Evolutionary conservation across 1,140 invertebrate genomes (phyloP).

Genomic region (Mactra quadrangularis): DNA sequence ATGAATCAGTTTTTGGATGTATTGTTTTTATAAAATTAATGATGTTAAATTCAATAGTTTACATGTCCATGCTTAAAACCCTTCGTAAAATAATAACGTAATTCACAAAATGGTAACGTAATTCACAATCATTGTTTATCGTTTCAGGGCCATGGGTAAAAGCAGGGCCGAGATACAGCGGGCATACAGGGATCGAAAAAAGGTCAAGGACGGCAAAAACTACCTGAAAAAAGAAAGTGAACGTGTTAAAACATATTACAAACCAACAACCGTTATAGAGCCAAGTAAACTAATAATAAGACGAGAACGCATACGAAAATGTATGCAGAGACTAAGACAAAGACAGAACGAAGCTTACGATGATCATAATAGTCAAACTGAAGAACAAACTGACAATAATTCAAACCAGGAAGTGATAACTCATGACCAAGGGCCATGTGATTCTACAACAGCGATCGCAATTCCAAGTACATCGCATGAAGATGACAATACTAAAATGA

Average conservation of each 20-base stretch:
- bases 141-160: constrained; percentile 20
- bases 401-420: background rate
- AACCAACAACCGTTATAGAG: background rate
- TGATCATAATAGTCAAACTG: background rate
- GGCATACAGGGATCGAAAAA: constrained; percentile 19
- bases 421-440: constrained; percentile 10
- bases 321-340: constrained; percentile 2
- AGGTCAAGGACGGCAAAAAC: background rate
- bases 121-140: constrained; percentile 17
- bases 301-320: constrained; percentile 1
- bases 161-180: constrained; percentile 21
- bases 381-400: background rate
- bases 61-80: background rate
- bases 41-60: background rate
- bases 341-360: background rate
- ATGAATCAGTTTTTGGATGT: background rate
- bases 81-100: constrained; percentile 17
- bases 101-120: constrained; percentile 35
- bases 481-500: too few species aligned
- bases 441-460: background rate
- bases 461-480: background rate
- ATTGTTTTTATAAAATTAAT: background rate
- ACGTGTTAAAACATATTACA: constrained; percentile 30
- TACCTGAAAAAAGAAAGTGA: constrained; percentile 15
- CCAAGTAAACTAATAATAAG: constrained; percentile 33